Conservation (phyloP, 2,113 vertebrate genomes). For the Epinephelus moara region DNA sequence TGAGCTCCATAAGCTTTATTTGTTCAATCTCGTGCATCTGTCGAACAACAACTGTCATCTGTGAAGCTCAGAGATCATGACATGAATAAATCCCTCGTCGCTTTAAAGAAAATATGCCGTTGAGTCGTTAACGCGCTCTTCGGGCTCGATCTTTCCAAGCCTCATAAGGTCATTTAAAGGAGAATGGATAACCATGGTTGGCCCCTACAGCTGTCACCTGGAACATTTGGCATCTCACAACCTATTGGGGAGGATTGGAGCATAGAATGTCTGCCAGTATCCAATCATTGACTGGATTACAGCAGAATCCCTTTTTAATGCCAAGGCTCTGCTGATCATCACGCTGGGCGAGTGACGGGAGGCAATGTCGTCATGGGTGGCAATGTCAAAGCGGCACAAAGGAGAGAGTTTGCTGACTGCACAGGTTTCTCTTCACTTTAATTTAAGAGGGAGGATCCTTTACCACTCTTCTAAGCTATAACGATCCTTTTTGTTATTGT, state of each 20-base stretch:
- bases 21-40: constrained; percentile 7
- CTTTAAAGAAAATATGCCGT: constrained; percentile 40
- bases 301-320: constrained; percentile 69
- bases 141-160: constrained; percentile 36
- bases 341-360: constrained; percentile 27
- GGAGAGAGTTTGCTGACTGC: constrained; percentile 28
- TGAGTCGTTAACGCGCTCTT: constrained; percentile 32
- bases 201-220: constrained; percentile 71
- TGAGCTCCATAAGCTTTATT: constrained; percentile 40
- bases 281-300: constrained; percentile 75
- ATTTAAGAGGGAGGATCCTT: not conserved
- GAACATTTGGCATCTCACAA: constrained; percentile 65
- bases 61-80: constrained; percentile 34
- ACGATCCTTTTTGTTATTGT: not conserved
- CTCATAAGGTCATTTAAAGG: constrained; percentile 56
- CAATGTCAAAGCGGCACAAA: constrained; percentile 44
- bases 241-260: constrained; percentile 42
- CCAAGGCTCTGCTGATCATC: constrained; percentile 64
- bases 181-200: constrained; percentile 29
- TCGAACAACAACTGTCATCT: constrained; percentile 29
- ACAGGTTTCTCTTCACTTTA: not conserved
- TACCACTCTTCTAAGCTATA: not conserved
- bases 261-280: constrained; percentile 54
- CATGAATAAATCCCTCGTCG: constrained; percentile 39
- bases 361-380: constrained; percentile 32